A percentile compares a stretch with the other conserved stretches of the same genome.
These are phyloP conservation scores for Sardina pilchardus DNA, from an alignment of 2,113 vertebrate genomes.

Conservation along the genomic window DNA sequence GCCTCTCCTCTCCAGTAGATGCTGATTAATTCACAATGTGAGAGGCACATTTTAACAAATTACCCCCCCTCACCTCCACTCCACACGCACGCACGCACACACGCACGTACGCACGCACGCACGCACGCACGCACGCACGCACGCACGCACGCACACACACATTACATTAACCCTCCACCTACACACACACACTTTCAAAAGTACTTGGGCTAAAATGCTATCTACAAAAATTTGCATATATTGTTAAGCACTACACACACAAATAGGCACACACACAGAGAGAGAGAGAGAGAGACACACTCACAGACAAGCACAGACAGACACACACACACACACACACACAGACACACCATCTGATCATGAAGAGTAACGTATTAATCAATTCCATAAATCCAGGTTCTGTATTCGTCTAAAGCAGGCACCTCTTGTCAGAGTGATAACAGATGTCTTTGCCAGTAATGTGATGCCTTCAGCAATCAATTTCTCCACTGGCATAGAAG, in stretches of 20 bases:
- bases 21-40: not conserved
- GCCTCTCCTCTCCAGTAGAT: slow-evolving; percentile 8
- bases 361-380: not conserved
- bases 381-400: not conserved
- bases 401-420: not conserved
- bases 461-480: not conserved
- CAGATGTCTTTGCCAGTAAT: not conserved
- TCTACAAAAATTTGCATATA: not conserved
- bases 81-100: slow-evolving; percentile 1
- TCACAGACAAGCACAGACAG: slow-evolving; percentile 8
- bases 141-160: not conserved
- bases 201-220: slow-evolving; percentile 5
- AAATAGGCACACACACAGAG: not conserved
- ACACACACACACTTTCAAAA: slow-evolving; percentile 1
- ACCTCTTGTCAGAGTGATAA: not conserved
- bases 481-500: not conserved
- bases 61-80: not conserved
- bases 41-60: slow-evolving; percentile 3
- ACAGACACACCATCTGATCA: not conserved
- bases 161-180: not conserved
- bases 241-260: not conserved
- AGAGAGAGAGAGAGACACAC: no score
- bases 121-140: not conserved
- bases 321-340: slow-evolving; percentile 1
- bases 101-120: not conserved